Percentiles rank a stretch among this genome's conserved stretches.
These are phyloP conservation scores for Coelopa frigida DNA, from an alignment of 1,140 invertebrate species.

Conservation along the genomic window DNA sequence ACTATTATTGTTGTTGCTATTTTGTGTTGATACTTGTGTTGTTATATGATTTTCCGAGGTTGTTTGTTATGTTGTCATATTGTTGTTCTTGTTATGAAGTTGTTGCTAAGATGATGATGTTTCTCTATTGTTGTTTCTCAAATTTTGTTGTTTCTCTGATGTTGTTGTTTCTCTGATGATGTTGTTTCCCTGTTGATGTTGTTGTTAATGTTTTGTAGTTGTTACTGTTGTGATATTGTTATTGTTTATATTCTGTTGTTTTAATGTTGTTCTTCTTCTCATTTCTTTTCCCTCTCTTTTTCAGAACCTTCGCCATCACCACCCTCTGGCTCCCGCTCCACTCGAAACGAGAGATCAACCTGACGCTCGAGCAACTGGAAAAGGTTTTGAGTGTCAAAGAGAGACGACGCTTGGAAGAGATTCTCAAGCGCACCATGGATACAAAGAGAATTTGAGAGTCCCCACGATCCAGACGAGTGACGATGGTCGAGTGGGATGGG, in stretches of 20 bases:
- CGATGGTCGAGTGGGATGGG: no score
- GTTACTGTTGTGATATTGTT: conserved; percentile 1
- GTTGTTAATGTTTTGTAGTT: background rate
- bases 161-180: conserved; percentile 6
- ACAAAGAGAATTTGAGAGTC: no score
- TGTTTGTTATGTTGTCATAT: no score
- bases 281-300: conserved; percentile 6
- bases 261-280: conserved; percentile 2
- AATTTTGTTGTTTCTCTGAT: conserved; percentile 5
- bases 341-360: conserved; percentile 40
- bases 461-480: no score
- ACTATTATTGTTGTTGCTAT: no score
- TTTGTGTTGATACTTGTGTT: no score
- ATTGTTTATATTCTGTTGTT: conserved; percentile 4
- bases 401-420: conserved; percentile 40
- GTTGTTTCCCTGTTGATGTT: background rate
- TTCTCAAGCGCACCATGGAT: conserved; percentile 24
- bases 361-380: conserved; percentile 37
- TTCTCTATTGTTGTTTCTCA: no score
- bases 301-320: conserved; percentile 38
- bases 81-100: no score
- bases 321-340: conserved; percentile 39
- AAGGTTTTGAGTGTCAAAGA: conserved; percentile 37
- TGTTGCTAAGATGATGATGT: no score
- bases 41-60: no score